Evolutionary conservation across 2,888 invertebrate genomes (phyloP).

Genomic region (Elysia crispata): DNA sequence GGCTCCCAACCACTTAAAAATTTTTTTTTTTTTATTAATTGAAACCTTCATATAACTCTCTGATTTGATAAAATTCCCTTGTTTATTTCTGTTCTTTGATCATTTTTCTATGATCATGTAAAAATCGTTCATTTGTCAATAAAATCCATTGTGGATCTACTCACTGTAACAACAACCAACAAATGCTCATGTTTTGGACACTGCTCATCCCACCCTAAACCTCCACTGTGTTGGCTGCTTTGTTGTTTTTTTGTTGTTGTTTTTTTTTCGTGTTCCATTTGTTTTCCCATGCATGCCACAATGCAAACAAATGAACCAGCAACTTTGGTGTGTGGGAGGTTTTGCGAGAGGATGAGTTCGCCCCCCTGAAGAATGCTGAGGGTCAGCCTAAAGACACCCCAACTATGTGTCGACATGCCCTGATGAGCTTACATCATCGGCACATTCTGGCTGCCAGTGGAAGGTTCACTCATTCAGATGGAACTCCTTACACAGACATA

Average conservation of each 20-base stretch:
- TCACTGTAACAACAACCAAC: not conserved
- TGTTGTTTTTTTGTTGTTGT: constrained; percentile 27
- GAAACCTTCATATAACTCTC: too few relatives aligned
- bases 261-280: constrained; percentile 46
- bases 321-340: constrained; percentile 90
- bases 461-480: constrained; percentile 80
- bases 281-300: constrained; percentile 34
- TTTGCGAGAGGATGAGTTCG: constrained; percentile 95
- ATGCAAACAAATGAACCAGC: constrained; percentile 66
- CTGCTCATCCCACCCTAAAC: not conserved
- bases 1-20: too few relatives aligned
- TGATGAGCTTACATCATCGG: constrained; percentile 80
- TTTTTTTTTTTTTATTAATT: too few relatives aligned
- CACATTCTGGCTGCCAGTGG: constrained; percentile 91
- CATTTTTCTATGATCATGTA: not conserved
- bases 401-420: constrained; percentile 88
- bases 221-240: constrained; percentile 2
- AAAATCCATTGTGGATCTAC: not conserved
- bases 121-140: too few relatives aligned
- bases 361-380: constrained; percentile 96
- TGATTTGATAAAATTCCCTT: too few relatives aligned
- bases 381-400: constrained; percentile 93
- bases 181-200: too few relatives aligned
- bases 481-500: constrained; percentile 76
- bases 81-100: not conserved